Conservation (phyloP, 2,888 invertebrate species). For the Drosophila anomelani region DNA sequence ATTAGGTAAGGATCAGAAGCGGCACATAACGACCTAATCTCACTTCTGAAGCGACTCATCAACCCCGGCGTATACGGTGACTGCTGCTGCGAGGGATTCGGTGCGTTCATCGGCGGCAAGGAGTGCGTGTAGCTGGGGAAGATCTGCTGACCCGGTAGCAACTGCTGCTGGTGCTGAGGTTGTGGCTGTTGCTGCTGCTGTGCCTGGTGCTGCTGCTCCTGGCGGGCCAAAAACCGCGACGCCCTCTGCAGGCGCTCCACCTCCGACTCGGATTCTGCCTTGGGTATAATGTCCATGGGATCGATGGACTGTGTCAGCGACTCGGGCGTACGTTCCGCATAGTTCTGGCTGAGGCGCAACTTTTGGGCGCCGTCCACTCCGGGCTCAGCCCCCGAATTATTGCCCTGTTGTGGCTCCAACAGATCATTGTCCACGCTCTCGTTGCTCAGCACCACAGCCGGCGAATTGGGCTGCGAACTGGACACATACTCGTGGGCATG, state of each 20-base stretch:
- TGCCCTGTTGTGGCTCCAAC: conserved; percentile 67
- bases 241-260: conserved; percentile 63
- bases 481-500: conserved; percentile 62
- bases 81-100: conserved; percentile 70
- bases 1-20: neutral
- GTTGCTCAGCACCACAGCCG: conserved; percentile 57
- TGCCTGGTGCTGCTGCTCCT: conserved; percentile 51
- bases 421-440: conserved; percentile 62
- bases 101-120: conserved; percentile 60
- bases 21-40: conserved; percentile 27
- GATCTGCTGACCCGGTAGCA: conserved; percentile 64
- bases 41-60: conserved; percentile 80
- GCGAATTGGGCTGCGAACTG: conserved; percentile 63
- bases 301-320: conserved; percentile 81
- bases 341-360: conserved; percentile 55
- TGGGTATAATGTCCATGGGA: conserved; percentile 82
- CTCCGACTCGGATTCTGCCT: conserved; percentile 74
- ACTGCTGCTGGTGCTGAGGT: conserved; percentile 44
- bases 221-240: conserved; percentile 63
- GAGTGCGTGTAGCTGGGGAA: conserved; percentile 68
- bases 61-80: conserved; percentile 76
- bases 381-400: conserved; percentile 67
- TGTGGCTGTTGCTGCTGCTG: conserved; percentile 63
- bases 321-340: conserved; percentile 73
- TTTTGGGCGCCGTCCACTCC: conserved; percentile 57